These are phyloP conservation scores for Lasaia peninsularis DNA, from an alignment of 1,140 invertebrate species.

Conservation along the genomic window DNA sequence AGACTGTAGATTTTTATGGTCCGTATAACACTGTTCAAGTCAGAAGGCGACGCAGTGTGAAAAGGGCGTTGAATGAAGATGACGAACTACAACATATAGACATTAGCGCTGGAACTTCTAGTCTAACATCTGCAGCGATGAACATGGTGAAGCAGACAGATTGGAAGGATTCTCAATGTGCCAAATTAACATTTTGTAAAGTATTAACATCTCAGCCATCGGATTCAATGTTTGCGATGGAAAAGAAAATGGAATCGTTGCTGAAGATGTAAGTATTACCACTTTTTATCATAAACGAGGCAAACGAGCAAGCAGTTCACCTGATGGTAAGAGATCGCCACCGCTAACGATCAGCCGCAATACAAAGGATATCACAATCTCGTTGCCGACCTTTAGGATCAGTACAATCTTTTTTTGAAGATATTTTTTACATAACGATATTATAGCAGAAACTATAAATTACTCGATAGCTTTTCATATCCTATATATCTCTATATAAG, in stretches of 20 bases:
- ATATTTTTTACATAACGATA: too few relatives aligned
- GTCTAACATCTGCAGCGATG: constrained; percentile 51
- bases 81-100: constrained; percentile 79
- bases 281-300: too few relatives aligned
- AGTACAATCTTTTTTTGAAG: too few relatives aligned
- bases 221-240: constrained; percentile 84
- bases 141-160: constrained; percentile 73
- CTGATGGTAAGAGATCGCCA: too few relatives aligned
- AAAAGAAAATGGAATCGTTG: constrained; percentile 86
- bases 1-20: constrained; percentile 42
- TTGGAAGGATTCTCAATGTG: constrained; percentile 86
- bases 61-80: constrained; percentile 57
- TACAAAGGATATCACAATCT: too few relatives aligned
- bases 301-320: too few relatives aligned
- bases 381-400: too few relatives aligned
- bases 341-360: too few relatives aligned
- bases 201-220: constrained; percentile 81
- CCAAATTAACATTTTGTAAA: constrained; percentile 86
- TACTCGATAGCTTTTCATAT: too few relatives aligned
- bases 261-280: constrained; percentile 82
- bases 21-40: constrained; percentile 38
- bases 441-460: too few relatives aligned
- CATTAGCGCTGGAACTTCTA: constrained; percentile 55
- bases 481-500: too few relatives aligned
- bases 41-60: constrained; percentile 49